phyloP scores from a whole-genome alignment of 1,140 invertebrate genomes.

The Melipona quadrifasciata region DNA sequence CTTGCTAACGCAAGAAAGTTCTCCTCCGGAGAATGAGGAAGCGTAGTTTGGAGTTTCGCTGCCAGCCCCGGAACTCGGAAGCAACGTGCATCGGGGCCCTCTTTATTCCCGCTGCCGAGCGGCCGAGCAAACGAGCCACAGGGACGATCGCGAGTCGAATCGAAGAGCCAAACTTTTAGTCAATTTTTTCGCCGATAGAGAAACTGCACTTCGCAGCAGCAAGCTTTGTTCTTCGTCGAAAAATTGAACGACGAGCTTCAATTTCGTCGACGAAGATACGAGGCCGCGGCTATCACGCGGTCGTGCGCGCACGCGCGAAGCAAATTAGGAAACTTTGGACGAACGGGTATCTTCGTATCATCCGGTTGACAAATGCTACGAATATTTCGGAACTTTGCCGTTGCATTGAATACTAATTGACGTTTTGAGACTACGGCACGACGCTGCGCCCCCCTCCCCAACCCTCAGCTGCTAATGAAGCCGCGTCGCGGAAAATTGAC shows the following conservation, averaged over 20 bases:
- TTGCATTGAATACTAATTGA: slow-evolving; percentile 36
- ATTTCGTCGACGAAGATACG: slow-evolving; percentile 6
- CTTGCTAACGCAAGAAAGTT: slow-evolving; percentile 40
- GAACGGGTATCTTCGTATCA: slow-evolving; percentile 8
- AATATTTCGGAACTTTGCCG: slow-evolving; percentile 27
- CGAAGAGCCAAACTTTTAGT: no score
- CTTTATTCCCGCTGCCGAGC: neutral
- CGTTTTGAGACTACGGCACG: neutral
- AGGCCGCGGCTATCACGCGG: neutral
- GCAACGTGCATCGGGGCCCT: slow-evolving; percentile 26
- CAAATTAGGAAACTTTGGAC: slow-evolving; percentile 38
- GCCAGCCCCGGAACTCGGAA: slow-evolving; percentile 7
- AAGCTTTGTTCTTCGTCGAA: neutral
- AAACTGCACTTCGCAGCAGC: neutral
- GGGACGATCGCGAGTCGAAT: neutral
- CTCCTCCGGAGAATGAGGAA: neutral
- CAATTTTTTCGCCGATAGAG: neutral
- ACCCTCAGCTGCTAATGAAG: no score
- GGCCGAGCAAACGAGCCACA: neutral
- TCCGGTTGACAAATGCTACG: slow-evolving; percentile 20
- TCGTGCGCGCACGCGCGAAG: neutral
- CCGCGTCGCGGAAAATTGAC: neutral
- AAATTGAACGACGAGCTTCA: neutral
- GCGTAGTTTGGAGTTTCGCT: slow-evolving; percentile 27
- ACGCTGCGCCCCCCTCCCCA: no score